Conservation (phyloP, 2,113 vertebrate genomes). For the Chlamydotis undulata region DNA sequence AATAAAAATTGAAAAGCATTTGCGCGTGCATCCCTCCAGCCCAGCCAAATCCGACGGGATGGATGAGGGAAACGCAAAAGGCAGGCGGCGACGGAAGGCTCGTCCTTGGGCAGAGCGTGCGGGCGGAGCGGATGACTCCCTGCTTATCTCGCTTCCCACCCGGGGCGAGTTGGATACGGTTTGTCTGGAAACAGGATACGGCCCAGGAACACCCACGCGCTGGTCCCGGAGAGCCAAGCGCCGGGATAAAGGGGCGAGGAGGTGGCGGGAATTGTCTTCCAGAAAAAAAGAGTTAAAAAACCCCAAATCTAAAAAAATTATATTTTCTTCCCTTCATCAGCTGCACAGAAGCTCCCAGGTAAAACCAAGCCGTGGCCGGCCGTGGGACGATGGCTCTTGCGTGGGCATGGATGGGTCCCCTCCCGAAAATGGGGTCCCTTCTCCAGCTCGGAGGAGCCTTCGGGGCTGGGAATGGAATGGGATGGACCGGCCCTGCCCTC, state of each 20-base stretch:
- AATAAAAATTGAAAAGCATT: background rate
- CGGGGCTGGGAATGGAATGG: rapidly evolving
- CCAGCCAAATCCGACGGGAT: background rate
- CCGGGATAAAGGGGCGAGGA: background rate
- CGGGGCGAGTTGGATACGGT: background rate
- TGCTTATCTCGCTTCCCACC: background rate
- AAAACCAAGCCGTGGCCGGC: background rate
- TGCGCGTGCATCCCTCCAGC: rapidly evolving
- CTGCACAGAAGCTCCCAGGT: background rate
- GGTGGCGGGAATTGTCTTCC: background rate
- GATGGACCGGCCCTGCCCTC: conserved; percentile 19
- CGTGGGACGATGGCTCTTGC: background rate
- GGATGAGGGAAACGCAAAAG: background rate
- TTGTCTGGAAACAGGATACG: background rate
- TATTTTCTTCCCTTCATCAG: background rate
- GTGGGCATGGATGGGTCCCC: rapidly evolving
- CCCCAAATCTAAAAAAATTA: background rate
- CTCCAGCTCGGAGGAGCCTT: background rate
- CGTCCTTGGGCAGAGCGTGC: background rate
- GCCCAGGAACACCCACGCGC: background rate
- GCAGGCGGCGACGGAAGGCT: background rate
- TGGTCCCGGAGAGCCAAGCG: background rate
- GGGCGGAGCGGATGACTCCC: background rate
- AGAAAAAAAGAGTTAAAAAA: background rate
- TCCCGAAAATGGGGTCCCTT: background rate